These are phyloP conservation scores for Rafetus swinhoei DNA, from an alignment of 2,113 vertebrate genomes.

Conservation along the genomic window DNA sequence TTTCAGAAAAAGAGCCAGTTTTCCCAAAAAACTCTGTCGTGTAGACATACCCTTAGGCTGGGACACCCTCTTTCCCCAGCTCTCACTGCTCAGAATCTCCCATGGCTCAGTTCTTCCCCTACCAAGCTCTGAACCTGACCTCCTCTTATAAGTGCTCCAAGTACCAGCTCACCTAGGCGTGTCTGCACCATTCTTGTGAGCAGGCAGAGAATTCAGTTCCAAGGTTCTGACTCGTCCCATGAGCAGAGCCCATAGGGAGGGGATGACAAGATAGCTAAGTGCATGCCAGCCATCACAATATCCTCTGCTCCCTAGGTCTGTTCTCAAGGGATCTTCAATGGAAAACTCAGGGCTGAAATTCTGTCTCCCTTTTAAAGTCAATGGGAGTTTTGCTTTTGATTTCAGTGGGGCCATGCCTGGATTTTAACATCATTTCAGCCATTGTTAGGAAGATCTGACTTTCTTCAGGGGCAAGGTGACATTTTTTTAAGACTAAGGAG, in stretches of 20 bases:
- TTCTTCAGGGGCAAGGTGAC: not conserved
- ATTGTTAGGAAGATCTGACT: not conserved
- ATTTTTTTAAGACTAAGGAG: not conserved
- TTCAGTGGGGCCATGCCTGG: too few species aligned
- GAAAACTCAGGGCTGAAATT: not conserved
- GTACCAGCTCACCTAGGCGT: not conserved
- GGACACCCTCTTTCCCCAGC: too few species aligned
- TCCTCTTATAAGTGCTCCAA: not conserved
- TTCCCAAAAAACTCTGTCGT: too few species aligned
- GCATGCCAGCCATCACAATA: not conserved
- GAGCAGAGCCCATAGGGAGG: not conserved
- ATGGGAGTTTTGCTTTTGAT: not conserved
- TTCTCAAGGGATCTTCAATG: not conserved
- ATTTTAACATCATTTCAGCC: not conserved
- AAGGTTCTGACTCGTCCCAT: not conserved
- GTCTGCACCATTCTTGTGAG: not conserved
- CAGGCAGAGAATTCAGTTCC: not conserved
- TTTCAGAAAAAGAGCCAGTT: too few species aligned
- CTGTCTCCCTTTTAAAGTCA: not conserved
- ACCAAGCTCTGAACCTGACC: not conserved
- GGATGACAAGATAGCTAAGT: not conserved
- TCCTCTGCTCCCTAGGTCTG: not conserved
- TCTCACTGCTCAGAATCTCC: not conserved
- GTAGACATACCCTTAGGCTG: not conserved
- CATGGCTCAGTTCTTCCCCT: not conserved